Percentiles rank a stretch among this genome's conserved stretches.
phyloP scores from a whole-genome alignment of 2,888 invertebrate species.

The Alsophila aescularia region DNA sequence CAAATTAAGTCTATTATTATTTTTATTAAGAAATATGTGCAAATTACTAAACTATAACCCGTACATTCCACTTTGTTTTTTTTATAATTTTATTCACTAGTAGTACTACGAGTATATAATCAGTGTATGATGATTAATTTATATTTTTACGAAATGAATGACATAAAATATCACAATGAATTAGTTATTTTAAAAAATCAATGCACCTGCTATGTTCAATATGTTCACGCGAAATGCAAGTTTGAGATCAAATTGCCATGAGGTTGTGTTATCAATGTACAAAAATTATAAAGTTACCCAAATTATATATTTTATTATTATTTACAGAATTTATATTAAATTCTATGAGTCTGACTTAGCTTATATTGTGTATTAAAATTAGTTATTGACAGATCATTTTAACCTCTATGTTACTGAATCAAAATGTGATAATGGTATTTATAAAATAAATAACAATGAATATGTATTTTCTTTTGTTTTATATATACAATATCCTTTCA shows the following conservation, averaged over 20 bases:
- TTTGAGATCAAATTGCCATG: constrained; percentile 70
- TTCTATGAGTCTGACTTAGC: constrained; percentile 80
- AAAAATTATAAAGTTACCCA: constrained; percentile 79
- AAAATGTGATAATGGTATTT: constrained; percentile 81
- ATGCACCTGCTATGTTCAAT: constrained; percentile 53
- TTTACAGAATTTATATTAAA: constrained; percentile 77
- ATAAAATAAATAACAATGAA: constrained; percentile 55
- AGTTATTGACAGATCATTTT: constrained; percentile 68
- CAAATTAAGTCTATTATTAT: constrained; percentile 42
- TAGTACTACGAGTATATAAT: not conserved
- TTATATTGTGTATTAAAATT: constrained; percentile 59
- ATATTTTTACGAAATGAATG: constrained; percentile 5
- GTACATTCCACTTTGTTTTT: constrained; percentile 64
- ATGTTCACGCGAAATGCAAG: constrained; percentile 65
- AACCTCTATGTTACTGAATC: constrained; percentile 63
- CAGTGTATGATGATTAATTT: constrained; percentile 5
- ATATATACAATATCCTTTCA: constrained; percentile 23
- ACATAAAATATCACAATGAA: not conserved
- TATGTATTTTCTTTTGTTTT: constrained; percentile 29
- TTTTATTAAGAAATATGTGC: constrained; percentile 12
- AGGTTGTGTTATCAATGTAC: constrained; percentile 80
- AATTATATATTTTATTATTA: constrained; percentile 64
- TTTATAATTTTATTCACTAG: constrained; percentile 22
- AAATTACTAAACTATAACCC: constrained; percentile 42
- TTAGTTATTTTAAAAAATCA: constrained; percentile 1